Evolutionary conservation across 2,888 invertebrate species (phyloP), one percentile per base, ranked within the genome.

Genomic region (Drosophila mimica): DNA sequence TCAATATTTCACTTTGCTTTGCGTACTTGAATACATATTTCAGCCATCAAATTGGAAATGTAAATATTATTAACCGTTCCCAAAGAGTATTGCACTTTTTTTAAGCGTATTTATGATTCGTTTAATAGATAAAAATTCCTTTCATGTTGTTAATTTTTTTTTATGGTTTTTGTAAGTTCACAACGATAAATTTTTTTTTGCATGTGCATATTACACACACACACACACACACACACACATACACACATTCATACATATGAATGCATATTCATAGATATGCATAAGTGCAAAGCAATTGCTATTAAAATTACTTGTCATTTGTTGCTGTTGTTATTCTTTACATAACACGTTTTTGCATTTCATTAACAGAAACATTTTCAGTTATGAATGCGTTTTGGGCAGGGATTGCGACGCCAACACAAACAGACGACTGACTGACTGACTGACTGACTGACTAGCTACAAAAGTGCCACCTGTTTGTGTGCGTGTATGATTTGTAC

Each of bases 261-360:
- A 52, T 73, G 59, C 34, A 70, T 56, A 40, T 68, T 49, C 58
- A 64, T 40, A 34, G 13, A 62, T 58, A 38, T 71, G 56, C 48
- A 57, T 70, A 65, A 76, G 48, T 70, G 70, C 58, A 76, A 57
- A 68, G 79, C 71, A 79, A 83, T 78, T 80, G 82, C 81, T 76
- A 82, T 81, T 83, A 81, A 79, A 83, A 83, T 80, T 67, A 79
- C 80, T 71, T 70, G 67, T 54, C 51, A 33, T 66, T 65, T 67
- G 60, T 48, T 70, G 70, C 33, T 67, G 46, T 49, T 79, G 53
- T 31, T 79, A 53, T 62, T 74, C 63, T 72, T 83, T 83, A 83
- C 85, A 85, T 85, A 83, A 83, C 83, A 85, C 78, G 80, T 78
- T 85, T 81, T 75, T 77, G 83, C 83, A 83, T 83, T 85, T 80